A percentile compares a stretch with the other conserved stretches of the same genome.
Conservation (phyloP, 1,140 invertebrate species). For the Carposina sasakii region DNA sequence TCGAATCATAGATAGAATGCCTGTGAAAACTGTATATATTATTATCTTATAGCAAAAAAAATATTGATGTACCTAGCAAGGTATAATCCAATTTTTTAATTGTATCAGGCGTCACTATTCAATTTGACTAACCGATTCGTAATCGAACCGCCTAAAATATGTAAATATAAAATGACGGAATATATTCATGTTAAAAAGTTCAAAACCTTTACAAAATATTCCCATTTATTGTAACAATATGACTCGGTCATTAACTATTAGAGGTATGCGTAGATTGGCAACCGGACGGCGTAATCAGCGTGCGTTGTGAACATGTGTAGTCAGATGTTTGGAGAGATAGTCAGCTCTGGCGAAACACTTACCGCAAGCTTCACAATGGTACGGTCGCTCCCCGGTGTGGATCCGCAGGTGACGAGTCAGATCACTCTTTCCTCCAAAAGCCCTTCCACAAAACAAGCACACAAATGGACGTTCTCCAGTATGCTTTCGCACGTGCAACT, state of each 20-base stretch:
- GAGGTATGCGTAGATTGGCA: constrained; percentile 49
- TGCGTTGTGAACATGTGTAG: constrained; percentile 87
- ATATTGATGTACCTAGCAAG: too few species aligned
- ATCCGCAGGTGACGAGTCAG: constrained; percentile 89
- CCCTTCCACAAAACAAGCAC: constrained; percentile 88
- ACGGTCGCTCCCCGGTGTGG: constrained; percentile 89
- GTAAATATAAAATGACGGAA: constrained; percentile 52
- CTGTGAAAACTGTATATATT: too few species aligned
- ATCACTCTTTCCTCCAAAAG: constrained; percentile 90
- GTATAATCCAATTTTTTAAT: too few species aligned
- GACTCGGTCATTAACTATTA: constrained; percentile 55
- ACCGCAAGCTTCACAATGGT: constrained; percentile 92
- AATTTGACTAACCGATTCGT: too few species aligned
- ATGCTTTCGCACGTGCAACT: constrained; percentile 90
- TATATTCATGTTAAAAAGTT: constrained; percentile 65
- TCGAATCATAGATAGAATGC: too few species aligned
- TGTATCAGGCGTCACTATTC: too few species aligned
- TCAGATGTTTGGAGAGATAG: constrained; percentile 92
- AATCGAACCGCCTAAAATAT: constrained; percentile 62
- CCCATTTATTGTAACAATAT: constrained; percentile 59
- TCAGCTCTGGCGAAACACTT: constrained; percentile 92
- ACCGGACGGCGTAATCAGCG: constrained; percentile 64
- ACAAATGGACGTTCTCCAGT: constrained; percentile 91
- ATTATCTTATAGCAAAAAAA: too few species aligned
- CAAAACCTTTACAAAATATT: constrained; percentile 70